Base-by-base conservation (phyloP, 2,113 vertebrate genomes). In the Bambusicola thoracicus region DNA sequence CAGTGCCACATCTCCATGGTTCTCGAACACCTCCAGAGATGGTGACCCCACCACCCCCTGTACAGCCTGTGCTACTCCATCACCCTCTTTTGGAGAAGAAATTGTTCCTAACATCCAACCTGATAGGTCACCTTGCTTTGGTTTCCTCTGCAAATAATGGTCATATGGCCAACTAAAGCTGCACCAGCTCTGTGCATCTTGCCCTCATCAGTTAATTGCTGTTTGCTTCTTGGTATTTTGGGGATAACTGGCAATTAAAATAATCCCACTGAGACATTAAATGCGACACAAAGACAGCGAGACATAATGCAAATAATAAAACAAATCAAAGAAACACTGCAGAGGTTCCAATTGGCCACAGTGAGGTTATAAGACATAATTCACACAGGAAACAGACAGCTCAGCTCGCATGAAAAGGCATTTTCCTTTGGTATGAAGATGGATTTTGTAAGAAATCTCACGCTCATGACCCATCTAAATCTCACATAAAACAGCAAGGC, bases 381-480 rank as follows among this genome's bases (percentile, higher is more conserved):
- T 85, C 59, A 67, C 8, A 16, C 6, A 69, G 67, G 36, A 93
- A 92, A 56, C 15, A 36, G 91, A 67, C 25, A 89, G 59, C 68
- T 85, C 58, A 89, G 44, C 29, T 36, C 59, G 56, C 61, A 44
- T 8, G 29, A 65, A 86, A 85, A 77, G 55, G 46, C 72, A 89
- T 90, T 89, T 89, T 59, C 74, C 78, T 81, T 77, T 82, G 90
- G 92, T 74, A 36, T 0, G n/a, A 82, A 49, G 63, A 89, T 41
- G 91, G 72, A 89, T 92, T 94, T 93, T 85, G 55, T 32, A 87
- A 58, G 84, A 85, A 93, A 77, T 85, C 72, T 80, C 43, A 43
- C 19, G n/a, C 67, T 89, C 46, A 29, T 51, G 63, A 74, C 59
- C 44, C 81, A 87, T 82, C 77, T 87, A 94, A 87, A 87, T 62